Percentiles rank a stretch among this genome's conserved stretches.
Conservation (phyloP, 2,113 vertebrate genomes). For the Leiothrix lutea region DNA sequence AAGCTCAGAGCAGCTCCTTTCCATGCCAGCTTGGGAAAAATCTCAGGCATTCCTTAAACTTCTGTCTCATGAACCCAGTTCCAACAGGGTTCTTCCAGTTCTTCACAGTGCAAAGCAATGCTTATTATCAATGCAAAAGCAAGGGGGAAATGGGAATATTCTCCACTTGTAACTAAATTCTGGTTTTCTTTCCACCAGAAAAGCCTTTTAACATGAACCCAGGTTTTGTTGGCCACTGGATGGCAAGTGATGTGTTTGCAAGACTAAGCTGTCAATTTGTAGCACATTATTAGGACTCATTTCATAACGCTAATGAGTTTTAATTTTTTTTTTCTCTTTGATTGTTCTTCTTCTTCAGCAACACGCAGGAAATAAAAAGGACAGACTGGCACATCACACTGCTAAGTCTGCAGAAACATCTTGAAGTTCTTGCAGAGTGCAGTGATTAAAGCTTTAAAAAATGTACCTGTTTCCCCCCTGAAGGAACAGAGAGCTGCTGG, state of each 20-base stretch:
- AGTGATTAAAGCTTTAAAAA: not conserved
- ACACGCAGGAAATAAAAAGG: not conserved
- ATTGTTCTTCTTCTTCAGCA: not conserved
- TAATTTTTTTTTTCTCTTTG: not conserved
- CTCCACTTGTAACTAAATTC: not conserved
- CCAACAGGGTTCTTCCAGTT: not conserved
- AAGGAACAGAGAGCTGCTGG: not conserved
- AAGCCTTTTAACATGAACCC: accelerated
- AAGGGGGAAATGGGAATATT: not conserved
- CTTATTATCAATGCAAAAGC: not conserved
- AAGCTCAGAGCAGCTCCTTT: not conserved
- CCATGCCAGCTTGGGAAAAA: not conserved
- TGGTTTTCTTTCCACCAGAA: not conserved
- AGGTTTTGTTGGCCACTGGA: not conserved
- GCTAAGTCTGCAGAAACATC: not conserved
- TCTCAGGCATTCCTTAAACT: not conserved
- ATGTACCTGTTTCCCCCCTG: not conserved
- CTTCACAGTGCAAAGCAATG: not conserved
- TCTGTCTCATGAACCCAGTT: not conserved
- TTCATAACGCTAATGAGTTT: not conserved
- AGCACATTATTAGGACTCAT: not conserved
- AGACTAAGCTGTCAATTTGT: not conserved
- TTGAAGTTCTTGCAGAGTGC: not conserved
- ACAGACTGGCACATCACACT: not conserved
- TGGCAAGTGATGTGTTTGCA: not conserved